Conservation (phyloP, 2,113 vertebrate genomes). For the Bettongia penicillata region DNA sequence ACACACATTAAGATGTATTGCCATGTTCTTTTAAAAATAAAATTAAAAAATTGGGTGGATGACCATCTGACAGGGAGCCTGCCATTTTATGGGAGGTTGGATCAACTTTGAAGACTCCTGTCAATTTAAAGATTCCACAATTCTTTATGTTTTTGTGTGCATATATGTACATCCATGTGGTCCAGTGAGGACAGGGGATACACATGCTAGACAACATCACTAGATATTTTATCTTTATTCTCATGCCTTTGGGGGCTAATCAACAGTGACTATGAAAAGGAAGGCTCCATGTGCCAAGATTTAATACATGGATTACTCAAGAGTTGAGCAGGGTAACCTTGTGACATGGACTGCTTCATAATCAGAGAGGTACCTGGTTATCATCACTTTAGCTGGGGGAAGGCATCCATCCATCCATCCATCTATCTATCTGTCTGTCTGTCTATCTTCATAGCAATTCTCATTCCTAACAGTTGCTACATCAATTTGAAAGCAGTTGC, state of each 20-base stretch:
- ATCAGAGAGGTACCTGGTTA: conserved; percentile 18
- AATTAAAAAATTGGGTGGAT: background rate
- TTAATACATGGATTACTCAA: conserved; percentile 22
- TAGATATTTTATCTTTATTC: conserved; percentile 2
- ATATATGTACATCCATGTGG: background rate
- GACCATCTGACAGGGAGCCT: background rate
- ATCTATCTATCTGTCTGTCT: background rate
- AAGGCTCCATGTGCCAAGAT: conserved; percentile 2
- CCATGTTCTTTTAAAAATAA: background rate
- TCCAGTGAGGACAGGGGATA: background rate
- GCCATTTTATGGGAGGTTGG: background rate
- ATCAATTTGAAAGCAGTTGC: background rate
- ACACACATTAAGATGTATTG: background rate
- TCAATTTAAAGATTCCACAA: background rate
- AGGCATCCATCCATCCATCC: background rate
- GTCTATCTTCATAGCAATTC: background rate
- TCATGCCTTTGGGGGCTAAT: background rate
- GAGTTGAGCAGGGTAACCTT: conserved; percentile 47
- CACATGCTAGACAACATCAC: background rate
- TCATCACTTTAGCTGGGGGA: background rate
- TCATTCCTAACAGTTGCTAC: background rate
- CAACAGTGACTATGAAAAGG: background rate
- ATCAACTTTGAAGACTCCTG: background rate
- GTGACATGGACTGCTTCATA: conserved; percentile 6
- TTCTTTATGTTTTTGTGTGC: background rate